phyloP scores from a whole-genome alignment of 2,888 invertebrate species.

The Pseudeuparius sepicola region DNA sequence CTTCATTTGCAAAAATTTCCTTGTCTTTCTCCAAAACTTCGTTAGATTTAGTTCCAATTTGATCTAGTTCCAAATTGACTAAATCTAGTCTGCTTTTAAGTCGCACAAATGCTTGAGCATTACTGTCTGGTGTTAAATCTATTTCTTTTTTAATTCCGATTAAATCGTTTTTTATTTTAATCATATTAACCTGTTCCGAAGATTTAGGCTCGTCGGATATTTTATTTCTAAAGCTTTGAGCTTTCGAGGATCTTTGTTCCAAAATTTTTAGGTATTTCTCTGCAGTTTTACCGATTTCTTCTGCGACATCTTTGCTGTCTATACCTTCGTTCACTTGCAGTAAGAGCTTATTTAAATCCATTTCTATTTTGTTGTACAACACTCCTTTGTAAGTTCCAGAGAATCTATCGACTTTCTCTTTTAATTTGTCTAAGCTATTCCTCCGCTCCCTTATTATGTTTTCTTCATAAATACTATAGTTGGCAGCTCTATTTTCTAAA shows the following conservation, averaged over 20 bases:
- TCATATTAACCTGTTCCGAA: slow-evolving; percentile 18
- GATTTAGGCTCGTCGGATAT: slow-evolving; percentile 4
- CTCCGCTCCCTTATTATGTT: slow-evolving; percentile 12
- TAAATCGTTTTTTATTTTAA: slow-evolving; percentile 21
- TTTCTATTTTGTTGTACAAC: slow-evolving; percentile 26
- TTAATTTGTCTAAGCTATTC: slow-evolving; percentile 19
- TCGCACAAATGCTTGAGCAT: slow-evolving; percentile 18
- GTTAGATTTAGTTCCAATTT: slow-evolving; percentile 19
- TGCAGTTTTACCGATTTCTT: slow-evolving; percentile 22
- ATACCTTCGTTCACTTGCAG: slow-evolving; percentile 20
- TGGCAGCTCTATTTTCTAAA: slow-evolving; percentile 19
- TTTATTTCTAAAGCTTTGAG: slow-evolving; percentile 22
- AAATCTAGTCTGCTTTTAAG: slow-evolving; percentile 23
- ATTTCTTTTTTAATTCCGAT: slow-evolving; percentile 21
- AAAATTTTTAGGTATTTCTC: slow-evolving; percentile 27
- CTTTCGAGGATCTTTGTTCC: slow-evolving; percentile 24
- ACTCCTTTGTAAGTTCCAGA: slow-evolving; percentile 27
- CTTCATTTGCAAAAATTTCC: slow-evolving; percentile 22
- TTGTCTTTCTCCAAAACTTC: slow-evolving; percentile 23
- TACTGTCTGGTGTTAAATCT: slow-evolving; percentile 19
- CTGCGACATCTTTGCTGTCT: slow-evolving; percentile 18
- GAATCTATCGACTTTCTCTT: slow-evolving; percentile 26
- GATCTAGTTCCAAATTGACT: slow-evolving; percentile 22
- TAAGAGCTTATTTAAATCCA: slow-evolving; percentile 24
- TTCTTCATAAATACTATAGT: slow-evolving; percentile 10